A percentile compares a stretch with the other conserved stretches of the same genome.
Evolutionary conservation across 2,113 vertebrate species (phyloP).

Genomic region (Callorhinus ursinus): DNA sequence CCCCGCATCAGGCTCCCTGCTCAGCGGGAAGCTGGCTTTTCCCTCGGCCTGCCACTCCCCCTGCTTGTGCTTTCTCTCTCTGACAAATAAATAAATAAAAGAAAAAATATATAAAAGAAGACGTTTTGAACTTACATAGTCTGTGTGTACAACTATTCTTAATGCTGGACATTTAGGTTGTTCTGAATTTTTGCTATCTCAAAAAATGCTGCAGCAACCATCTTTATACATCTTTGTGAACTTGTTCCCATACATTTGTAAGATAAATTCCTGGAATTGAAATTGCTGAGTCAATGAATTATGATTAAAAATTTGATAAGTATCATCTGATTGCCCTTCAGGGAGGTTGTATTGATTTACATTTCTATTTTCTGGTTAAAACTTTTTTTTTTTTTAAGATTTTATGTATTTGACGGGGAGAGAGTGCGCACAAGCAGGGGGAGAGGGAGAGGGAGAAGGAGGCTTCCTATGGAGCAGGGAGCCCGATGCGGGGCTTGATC

Average conservation of each 20-base stretch:
- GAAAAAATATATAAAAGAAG: not conserved
- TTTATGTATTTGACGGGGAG: too few species aligned
- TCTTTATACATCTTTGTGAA: constrained; percentile 21
- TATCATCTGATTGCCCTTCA: constrained; percentile 19
- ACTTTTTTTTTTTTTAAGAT: not conserved
- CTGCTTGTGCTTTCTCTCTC: too few species aligned
- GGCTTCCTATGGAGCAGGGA: too few species aligned
- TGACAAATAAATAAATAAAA: too few species aligned
- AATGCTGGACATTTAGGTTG: not conserved
- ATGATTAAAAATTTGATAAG: constrained; percentile 22
- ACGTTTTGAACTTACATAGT: not conserved
- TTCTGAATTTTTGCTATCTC: constrained; percentile 36
- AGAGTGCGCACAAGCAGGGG: too few species aligned
- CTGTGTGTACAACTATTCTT: not conserved
- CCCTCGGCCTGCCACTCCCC: too few species aligned
- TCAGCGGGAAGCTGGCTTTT: too few species aligned
- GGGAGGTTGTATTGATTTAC: constrained; percentile 15
- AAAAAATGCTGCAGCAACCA: not conserved
- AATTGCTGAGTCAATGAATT: constrained; percentile 42
- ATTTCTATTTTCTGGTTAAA: constrained; percentile 19
- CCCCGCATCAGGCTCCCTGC: too few species aligned
- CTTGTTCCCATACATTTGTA: constrained; percentile 25
- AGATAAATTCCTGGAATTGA: constrained; percentile 43
- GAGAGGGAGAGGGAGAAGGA: too few species aligned
- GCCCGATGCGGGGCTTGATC: too few species aligned